These are phyloP conservation scores for Geococcyx californianus DNA, from an alignment of 2,113 vertebrate species.

Conservation along the genomic window DNA sequence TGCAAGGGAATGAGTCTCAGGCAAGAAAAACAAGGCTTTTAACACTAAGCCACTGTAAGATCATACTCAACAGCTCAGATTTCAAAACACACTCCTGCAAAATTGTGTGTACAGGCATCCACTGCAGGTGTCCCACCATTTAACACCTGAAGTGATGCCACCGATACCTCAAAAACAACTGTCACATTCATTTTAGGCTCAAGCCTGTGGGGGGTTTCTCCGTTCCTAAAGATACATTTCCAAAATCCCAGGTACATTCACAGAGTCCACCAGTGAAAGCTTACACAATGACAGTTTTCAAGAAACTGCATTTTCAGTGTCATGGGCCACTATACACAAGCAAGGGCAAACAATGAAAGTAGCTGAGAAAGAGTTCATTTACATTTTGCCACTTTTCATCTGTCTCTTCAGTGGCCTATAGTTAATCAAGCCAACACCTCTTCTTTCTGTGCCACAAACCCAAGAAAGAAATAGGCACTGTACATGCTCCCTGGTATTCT, in stretches of 20 bases:
- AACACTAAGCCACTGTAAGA: neutral
- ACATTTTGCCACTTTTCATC: slow-evolving; percentile 48
- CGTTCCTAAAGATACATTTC: neutral
- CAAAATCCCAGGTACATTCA: neutral
- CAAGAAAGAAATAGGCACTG: slow-evolving; percentile 51
- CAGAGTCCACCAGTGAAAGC: neutral
- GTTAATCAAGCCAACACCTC: slow-evolving; percentile 55
- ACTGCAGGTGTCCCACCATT: slow-evolving; percentile 2
- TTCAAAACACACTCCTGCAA: slow-evolving; percentile 35
- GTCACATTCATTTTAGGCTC: neutral
- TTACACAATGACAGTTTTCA: neutral
- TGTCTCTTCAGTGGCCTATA: slow-evolving; percentile 10
- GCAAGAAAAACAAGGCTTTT: slow-evolving; percentile 53
- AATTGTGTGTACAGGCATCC: neutral
- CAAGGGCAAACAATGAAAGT: neutral
- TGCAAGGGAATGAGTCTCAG: neutral
- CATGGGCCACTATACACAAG: neutral
- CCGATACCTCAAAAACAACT: neutral
- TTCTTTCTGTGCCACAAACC: neutral
- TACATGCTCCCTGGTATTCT: slow-evolving; percentile 63
- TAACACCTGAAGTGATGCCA: neutral
- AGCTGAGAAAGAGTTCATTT: slow-evolving; percentile 36
- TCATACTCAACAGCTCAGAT: slow-evolving; percentile 1
- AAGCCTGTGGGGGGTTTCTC: neutral
- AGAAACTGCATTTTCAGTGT: neutral